Base-by-base conservation (phyloP, 2,888 invertebrate genomes). In the Alsophila aescularia region DNA sequence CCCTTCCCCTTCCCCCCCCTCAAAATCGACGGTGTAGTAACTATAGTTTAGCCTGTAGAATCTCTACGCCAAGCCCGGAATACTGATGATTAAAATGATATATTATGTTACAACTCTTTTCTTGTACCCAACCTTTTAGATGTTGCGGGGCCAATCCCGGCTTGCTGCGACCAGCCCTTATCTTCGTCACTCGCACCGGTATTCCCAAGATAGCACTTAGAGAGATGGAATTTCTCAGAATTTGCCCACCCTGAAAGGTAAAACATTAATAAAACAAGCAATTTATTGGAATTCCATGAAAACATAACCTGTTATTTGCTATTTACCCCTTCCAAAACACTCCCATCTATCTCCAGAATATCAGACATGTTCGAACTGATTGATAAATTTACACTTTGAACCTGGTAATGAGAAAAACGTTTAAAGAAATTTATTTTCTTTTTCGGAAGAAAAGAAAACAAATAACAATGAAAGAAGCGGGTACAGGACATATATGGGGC, bases 141-240 rank as follows among this genome's bases (percentile, higher is more conserved):
- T 96, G 97, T 77, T 97, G 97, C 40, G 96, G 94, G 48, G 95
- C 94, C 24, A 98, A 87, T 0, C 98, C 98, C 4, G 97, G 96
- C 70, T 95, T 96, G 15, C 93, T 93, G 31, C 98, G 93, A 0
- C 95, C 95, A 2, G 95, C 96, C 72, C 98, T 92, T 66, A 98
- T 98, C 60, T 97, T 97, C 8, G 78, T 84, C 3, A 98, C 94
- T 62, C 93, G 93, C 24, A 98, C 92, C 0, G 97, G 95, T 47
- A 94, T 93, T 32, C 93, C 88, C 47, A 95, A 89, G 42, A 98
- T 90, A 54, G 96, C 95, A 77, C 97, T 97, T 18, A 98, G 83
- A 7, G 96, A 94, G 16, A 97, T 86, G 0, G 97, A 94, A 77
- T 96, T 95, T 53, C 98, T 93, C 18, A 98, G 88, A 58, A 98